phyloP scores from a whole-genome alignment of 1,140 invertebrate genomes.

The Hycleus cichorii region DNA sequence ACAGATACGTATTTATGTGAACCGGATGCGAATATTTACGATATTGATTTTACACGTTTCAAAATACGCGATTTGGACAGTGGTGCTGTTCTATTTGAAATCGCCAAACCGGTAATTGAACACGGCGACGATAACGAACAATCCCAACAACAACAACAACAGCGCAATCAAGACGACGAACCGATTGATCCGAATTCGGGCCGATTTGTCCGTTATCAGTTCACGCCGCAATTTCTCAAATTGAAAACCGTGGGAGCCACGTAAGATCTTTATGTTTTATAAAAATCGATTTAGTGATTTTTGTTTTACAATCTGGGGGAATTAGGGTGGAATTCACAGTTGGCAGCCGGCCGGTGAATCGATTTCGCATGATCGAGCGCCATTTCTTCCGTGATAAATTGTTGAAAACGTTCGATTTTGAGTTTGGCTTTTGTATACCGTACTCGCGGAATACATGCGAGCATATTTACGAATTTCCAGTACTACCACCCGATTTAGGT shows the following conservation, averaged over 20 bases:
- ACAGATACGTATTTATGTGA: constrained; percentile 79
- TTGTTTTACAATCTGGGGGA: no score
- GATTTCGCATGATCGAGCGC: constrained; percentile 97
- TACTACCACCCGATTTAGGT: constrained; percentile 79
- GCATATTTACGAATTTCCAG: constrained; percentile 98
- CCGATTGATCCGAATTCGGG: constrained; percentile 81
- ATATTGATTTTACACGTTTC: constrained; percentile 97
- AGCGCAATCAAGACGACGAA: constrained; percentile 52
- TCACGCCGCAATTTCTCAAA: constrained; percentile 93
- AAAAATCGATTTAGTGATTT: no score
- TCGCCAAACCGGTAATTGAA: constrained; percentile 76
- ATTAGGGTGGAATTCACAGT: constrained; percentile 93
- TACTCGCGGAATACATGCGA: constrained; percentile 96
- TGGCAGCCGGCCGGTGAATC: constrained; percentile 82
- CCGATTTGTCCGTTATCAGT: constrained; percentile 94
- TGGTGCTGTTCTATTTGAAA: constrained; percentile 91
- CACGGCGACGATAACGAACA: constrained; percentile 57
- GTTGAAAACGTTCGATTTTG: constrained; percentile 99
- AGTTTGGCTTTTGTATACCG: constrained; percentile 98
- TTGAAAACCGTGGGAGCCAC: constrained; percentile 93
- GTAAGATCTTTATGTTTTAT: constrained; percentile 48
- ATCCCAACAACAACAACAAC: constrained; percentile 1
- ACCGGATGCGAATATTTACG: constrained; percentile 92
- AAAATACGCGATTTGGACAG: constrained; percentile 94
- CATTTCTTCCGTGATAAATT: constrained; percentile 93